Conservation (phyloP, 2,888 invertebrate species). For the Spisula solida region DNA sequence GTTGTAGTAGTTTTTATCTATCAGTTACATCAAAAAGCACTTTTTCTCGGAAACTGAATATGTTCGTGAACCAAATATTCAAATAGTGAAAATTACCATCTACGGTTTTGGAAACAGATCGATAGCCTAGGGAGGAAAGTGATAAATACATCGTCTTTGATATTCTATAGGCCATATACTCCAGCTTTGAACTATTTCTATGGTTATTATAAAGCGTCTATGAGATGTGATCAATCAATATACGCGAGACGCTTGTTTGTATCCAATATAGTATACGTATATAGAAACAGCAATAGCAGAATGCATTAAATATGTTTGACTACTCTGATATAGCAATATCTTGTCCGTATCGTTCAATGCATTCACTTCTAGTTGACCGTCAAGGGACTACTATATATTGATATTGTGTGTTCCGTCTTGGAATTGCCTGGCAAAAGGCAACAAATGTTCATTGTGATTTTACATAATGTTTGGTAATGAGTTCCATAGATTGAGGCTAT, state of each 20-base stretch:
- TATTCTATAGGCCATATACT: background rate
- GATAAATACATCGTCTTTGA: constrained; percentile 35
- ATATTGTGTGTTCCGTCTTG: background rate
- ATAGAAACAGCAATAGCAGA: background rate
- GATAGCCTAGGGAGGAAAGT: constrained; percentile 25
- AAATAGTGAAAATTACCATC: background rate
- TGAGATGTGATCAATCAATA: constrained; percentile 28
- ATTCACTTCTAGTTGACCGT: background rate
- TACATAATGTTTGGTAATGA: background rate
- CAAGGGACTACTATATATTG: background rate
- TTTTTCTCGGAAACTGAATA: too few relatives aligned
- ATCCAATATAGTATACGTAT: background rate
- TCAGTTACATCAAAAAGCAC: too few relatives aligned
- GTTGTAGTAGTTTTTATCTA: too few relatives aligned
- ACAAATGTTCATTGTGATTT: background rate
- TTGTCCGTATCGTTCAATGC: background rate
- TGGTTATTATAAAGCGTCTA: constrained; percentile 30
- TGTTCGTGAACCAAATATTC: background rate
- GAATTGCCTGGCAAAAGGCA: background rate
- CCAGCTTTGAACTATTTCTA: constrained; percentile 36
- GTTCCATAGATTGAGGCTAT: too few relatives aligned
- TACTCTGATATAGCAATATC: background rate
- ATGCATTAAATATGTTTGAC: background rate
- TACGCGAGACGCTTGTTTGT: constrained; percentile 30
- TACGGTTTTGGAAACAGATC: constrained; percentile 3